Evolutionary conservation across 2,888 invertebrate species (phyloP).

Genomic region (Rotaria magnacalcarata): DNA sequence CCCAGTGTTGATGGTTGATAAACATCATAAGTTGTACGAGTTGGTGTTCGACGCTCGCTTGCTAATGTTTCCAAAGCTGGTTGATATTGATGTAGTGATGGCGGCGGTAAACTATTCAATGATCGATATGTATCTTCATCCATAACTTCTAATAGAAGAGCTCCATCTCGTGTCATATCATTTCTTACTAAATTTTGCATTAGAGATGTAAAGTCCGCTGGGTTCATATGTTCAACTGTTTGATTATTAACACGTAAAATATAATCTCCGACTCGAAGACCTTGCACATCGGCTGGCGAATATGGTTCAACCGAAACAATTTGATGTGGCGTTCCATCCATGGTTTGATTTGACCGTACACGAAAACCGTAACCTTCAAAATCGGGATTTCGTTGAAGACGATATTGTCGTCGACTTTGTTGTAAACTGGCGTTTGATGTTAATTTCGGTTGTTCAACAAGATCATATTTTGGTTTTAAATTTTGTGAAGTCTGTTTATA

Average conservation of each 20-base stretch:
- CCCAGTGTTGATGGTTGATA: neutral
- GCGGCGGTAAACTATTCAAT: neutral
- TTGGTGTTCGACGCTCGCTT: neutral
- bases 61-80: neutral
- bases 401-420: neutral
- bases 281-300: conserved; percentile 6
- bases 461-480: neutral
- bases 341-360: neutral
- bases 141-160: conserved; percentile 22
- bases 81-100: neutral
- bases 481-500: neutral
- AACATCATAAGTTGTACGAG: neutral
- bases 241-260: conserved; percentile 34
- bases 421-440: neutral
- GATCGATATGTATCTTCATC: conserved; percentile 14
- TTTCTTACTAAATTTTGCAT: neutral
- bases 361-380: conserved; percentile 36
- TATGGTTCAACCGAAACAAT: neutral
- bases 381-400: neutral
- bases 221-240: neutral
- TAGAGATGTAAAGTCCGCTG: neutral
- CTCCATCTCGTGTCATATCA: neutral
- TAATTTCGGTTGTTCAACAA: neutral
- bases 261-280: conserved; percentile 25
- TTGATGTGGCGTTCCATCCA: conserved; percentile 6